Evolutionary conservation across 2,888 invertebrate genomes (phyloP).

Genomic region (Notocelia uddmanniana): DNA sequence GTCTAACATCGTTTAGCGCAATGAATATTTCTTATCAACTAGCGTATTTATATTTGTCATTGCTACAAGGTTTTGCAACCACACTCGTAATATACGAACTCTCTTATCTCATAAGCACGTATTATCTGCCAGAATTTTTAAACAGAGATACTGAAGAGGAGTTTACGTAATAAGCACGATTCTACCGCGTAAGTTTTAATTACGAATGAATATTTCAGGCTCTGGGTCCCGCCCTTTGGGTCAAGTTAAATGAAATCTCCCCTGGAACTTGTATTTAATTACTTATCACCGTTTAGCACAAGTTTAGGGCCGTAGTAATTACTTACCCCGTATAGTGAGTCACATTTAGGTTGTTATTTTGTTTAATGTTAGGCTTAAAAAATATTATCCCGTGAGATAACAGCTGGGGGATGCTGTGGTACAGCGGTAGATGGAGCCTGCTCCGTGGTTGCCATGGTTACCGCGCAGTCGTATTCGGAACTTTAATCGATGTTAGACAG

Average conservation of each 20-base stretch:
- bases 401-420: conserved; percentile 70
- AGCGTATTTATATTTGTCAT: background rate
- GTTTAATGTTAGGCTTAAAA: conserved; percentile 23
- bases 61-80: conserved; percentile 4
- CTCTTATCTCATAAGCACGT: background rate
- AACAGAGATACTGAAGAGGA: conserved; percentile 4
- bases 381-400: conserved; percentile 46
- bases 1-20: background rate
- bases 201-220: conserved; percentile 53
- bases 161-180: conserved; percentile 49
- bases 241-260: conserved; percentile 28
- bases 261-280: conserved; percentile 20
- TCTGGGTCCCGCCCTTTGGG: conserved; percentile 34
- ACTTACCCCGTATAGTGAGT: conserved; percentile 31
- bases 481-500: conserved; percentile 53
- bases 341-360: conserved; percentile 33
- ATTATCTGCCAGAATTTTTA: conserved; percentile 20
- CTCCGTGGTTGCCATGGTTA: conserved; percentile 65
- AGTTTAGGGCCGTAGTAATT: background rate
- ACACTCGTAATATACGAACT: background rate
- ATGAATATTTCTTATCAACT: conserved; percentile 7
- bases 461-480: conserved; percentile 71
- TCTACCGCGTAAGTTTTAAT: conserved; percentile 59
- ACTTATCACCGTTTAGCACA: conserved; percentile 17
- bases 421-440: conserved; percentile 63